Evolutionary conservation across 2,797 vertebrate species (phyloP), one percentile per base, ranked within the genome.

Genomic region (Diplodus sargus): DNA sequence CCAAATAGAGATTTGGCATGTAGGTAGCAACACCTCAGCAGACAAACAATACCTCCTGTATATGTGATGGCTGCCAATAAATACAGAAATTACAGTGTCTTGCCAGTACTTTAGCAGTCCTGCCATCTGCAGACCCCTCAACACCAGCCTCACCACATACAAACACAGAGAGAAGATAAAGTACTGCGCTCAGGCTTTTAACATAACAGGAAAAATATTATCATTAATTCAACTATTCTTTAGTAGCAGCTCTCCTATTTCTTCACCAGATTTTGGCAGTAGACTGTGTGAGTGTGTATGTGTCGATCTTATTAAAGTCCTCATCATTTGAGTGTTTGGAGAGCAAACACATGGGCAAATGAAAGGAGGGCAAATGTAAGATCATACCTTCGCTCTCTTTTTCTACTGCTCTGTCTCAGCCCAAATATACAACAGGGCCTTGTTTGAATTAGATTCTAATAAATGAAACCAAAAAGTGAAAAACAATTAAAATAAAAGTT

Each of bases 291-390:
- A 57, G 66, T 59, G 80, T 76, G 70, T 66, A 48, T 61, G 79
- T 78, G 74, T 54, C 49, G 74, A 25, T 79, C 83, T 73, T 78
- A 79, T 89, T 90, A 73, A 89, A 90, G 84, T 70, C 79, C 59
- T 90, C 74, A 88, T 91, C 89, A 87, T 83, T 10, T 52, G 70
- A 84, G 72, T 94, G 82, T 93, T 93, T 91, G 77, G 82, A 92
- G 84, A 89, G 69, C 83, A 92, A 93, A 91, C 76, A 90, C 13
- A 14, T 39, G 69, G 79, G 74, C 73, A 87, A 85, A 86, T 72
- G 66, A 83, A 83, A 67, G 70, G 67, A 79, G 74, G 76, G 84
- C 43, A 60, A 63, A 69, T 82, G 84, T 85, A 84, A 87, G 85
- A 85, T 86, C 85, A 82, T 63, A 79, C 74, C 77, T 49, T 51